Evolutionary conservation across 2,797 vertebrate genomes (phyloP), one percentile per base, ranked within the genome.

Genomic region (Manis pentadactyla): DNA sequence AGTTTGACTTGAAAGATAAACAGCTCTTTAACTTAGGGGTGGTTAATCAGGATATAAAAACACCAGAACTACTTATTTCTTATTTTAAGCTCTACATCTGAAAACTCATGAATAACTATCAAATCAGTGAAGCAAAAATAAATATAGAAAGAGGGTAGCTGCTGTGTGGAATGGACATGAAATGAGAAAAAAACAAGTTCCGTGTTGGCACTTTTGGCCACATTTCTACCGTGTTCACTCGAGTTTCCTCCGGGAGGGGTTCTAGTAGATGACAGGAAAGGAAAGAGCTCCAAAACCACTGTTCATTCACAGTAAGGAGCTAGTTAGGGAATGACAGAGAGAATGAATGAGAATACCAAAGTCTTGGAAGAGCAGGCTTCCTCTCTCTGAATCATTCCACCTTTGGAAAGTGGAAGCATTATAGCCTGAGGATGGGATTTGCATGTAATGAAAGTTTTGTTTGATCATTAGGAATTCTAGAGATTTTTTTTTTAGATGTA

Each of bases 1-100:
- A 77, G 13, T 29, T 92, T 92, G 66, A 71, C 59, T 90, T 68
- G 55, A 69, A 95, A 94, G 29, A 84, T 64, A 92, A 27, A 63
- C 71, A 19, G 37, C 34, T 94, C 13, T 86, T 75, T 75, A 74
- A 87, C 11, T 92, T 75, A 64, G 15, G 9, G 29, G 5, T 86
- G 34, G 4, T 31, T 82, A 82, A 87, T 55, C 27, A 21, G 64
- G 55, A 61, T 83, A 51, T n/a, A 74, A 92, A 88, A 92, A 68
- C 37, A 66, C 34, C 49, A 55, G 27, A 39, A 63, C 55, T 53
- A 37, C 21, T 81, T 64, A 73, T 59, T 69, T 61, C 63, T 93
- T 71, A 63, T 71, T 90, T 87, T 87, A 49, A 66, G 29, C 34
- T 73, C 14, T 84, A 5, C 73, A 53, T 78, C n/a, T 81, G 83